Base-by-base conservation (phyloP, 37 sponge, comb jelly and placozoan genomes). In the Lycopodina hypogea region DNA sequence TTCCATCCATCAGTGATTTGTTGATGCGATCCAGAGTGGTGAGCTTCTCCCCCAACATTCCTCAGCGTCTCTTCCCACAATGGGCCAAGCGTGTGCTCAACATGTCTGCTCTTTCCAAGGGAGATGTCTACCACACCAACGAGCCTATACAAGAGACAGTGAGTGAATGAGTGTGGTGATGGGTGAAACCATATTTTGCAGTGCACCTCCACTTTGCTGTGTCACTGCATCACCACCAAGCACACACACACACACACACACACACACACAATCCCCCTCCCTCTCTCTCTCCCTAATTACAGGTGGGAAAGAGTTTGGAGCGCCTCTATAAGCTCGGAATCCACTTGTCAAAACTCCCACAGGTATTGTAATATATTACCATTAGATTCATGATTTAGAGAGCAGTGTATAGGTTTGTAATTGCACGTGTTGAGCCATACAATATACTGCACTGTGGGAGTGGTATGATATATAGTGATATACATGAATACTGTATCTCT, bases 271-370 rank as follows among this genome's bases (percentile, higher is more conserved):
- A n/a, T n/a, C 66, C 29, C 32, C 51, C 36, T 22, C 8, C 3
- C 72, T 14, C 48, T 72, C n/a, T 22, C 21, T 21, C 4, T 45
- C 4, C 4, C 48, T 56, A 35, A 3, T 19, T 76, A 38, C 34
- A 91, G 92, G 92, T 91, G 33, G 71, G 58, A 1, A 26, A 71
- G 19, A 80, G 66, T 39, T 30, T 91, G 71, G 67, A 83, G 62
- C 63, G 8, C 29, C 81, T 91, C 33, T 91, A 91, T 45, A 78
- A 80, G 40, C 77, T 91, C 4, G 92, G 92, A 30, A 62, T 56
- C 17, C 87, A 86, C 40, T 70, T 91, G 42, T 58, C 83, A 48
- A 87, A 69, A 62, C 66, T 87, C 45, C 55, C 69, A 28, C 87
- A 84, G 82, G 90, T 90, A 11, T 39, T n/a, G n/a, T n/a, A n/a